These are phyloP conservation scores for Daptonema setosum DNA, from an alignment of 2,888 invertebrate genomes.

Conservation along the genomic window DNA sequence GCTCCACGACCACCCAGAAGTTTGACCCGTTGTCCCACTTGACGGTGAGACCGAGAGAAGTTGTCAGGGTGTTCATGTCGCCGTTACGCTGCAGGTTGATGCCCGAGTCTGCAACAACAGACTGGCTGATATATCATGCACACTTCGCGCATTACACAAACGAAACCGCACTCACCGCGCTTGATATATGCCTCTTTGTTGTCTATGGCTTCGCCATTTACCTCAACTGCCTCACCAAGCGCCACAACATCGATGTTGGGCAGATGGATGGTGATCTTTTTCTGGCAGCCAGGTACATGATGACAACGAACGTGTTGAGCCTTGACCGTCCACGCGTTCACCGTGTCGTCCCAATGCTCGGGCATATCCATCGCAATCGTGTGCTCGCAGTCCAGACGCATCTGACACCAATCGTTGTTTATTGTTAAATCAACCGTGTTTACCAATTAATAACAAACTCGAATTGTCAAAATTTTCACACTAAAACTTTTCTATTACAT, in stretches of 20 bases:
- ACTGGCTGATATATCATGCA: background rate
- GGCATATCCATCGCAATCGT: constrained; percentile 4
- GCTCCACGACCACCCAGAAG: constrained; percentile 7
- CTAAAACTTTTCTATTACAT: no score
- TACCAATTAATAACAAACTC: no score
- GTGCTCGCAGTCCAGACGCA: constrained; percentile 3
- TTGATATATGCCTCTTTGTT: background rate
- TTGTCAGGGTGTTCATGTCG: constrained; percentile 5
- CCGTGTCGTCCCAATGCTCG: background rate
- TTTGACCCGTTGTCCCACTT: constrained; percentile 7
- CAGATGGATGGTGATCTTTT: background rate
- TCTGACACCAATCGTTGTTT: no score
- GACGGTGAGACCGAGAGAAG: constrained; percentile 6
- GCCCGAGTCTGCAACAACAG: constrained; percentile 3
- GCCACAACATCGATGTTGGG: constrained; percentile 1
- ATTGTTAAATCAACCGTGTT: no score
- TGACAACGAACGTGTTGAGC: background rate
- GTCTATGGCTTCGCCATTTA: background rate
- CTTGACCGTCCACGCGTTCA: constrained; percentile 2
- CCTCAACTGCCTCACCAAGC: background rate
- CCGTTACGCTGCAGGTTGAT: constrained; percentile 7
- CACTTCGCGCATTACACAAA: background rate
- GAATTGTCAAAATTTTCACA: no score
- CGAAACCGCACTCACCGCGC: background rate
- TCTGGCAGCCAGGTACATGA: background rate